Conservation (phyloP, 2,888 invertebrate genomes). For the Chydorus sphaericus region DNA sequence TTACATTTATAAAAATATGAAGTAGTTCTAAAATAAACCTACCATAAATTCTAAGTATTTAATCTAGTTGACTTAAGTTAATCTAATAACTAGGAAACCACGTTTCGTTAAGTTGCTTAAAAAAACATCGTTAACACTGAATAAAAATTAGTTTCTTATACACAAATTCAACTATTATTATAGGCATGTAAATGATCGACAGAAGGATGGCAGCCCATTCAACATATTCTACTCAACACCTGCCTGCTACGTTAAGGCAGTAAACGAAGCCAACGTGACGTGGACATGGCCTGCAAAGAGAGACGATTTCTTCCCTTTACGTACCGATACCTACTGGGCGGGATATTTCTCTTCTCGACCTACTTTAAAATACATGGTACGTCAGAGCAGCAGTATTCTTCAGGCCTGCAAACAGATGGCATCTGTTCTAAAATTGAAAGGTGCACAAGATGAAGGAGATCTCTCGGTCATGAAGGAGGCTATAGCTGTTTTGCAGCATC, state of each 20-base stretch:
- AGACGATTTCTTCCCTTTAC: conserved; percentile 87
- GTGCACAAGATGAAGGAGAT: conserved; percentile 38
- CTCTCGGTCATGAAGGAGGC: conserved; percentile 32
- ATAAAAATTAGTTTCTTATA: too few species aligned
- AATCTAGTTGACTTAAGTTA: too few species aligned
- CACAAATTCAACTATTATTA: too few species aligned
- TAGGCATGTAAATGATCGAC: conserved; percentile 17
- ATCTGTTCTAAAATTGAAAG: conserved; percentile 37
- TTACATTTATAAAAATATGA: too few species aligned
- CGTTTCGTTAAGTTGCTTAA: too few species aligned
- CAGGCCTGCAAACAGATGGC: conserved; percentile 64
- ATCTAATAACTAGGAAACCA: too few species aligned
- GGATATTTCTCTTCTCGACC: conserved; percentile 78
- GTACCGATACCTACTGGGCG: conserved; percentile 81
- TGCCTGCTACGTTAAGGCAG: conserved; percentile 64
- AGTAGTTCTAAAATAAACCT: too few species aligned
- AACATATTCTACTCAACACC: conserved; percentile 62
- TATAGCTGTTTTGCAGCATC: conserved; percentile 53
- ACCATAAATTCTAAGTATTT: too few species aligned
- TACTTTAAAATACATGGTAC: conserved; percentile 59
- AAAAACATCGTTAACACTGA: too few species aligned
- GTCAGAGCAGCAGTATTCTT: conserved; percentile 55
- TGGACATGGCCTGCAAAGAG: conserved; percentile 52
- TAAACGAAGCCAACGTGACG: conserved; percentile 52
- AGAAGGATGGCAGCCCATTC: conserved; percentile 11